A percentile compares a stretch with the other conserved stretches of the same genome.
These are phyloP conservation scores for Agrilus planipennis DNA, from an alignment of 1,140 invertebrate species.

Conservation along the genomic window DNA sequence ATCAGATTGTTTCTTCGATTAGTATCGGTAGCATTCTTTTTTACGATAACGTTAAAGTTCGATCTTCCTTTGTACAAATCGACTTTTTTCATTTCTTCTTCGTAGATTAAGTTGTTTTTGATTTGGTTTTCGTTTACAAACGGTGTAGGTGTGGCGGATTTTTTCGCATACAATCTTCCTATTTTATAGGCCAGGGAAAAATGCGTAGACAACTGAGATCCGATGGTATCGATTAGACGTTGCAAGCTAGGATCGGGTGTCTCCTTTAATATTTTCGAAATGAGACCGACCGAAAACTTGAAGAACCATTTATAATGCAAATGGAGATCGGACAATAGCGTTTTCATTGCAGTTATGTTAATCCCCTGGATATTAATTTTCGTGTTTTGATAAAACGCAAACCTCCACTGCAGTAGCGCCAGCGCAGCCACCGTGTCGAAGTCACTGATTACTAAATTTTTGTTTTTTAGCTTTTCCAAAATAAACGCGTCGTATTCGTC, in stretches of 20 bases:
- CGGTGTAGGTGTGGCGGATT: slow-evolving; percentile 16
- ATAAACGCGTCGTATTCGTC: slow-evolving; percentile 19
- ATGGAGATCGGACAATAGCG: slow-evolving; percentile 35
- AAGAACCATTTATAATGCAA: slow-evolving; percentile 44
- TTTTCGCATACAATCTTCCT: slow-evolving; percentile 22
- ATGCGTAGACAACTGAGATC: slow-evolving; percentile 15
- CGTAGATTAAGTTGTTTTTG: slow-evolving; percentile 5
- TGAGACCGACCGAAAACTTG: slow-evolving; percentile 35
- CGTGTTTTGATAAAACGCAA: slow-evolving; percentile 17
- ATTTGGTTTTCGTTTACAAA: slow-evolving; percentile 10
- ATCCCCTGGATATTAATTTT: not conserved
- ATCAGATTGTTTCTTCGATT: no score
- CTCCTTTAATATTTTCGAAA: slow-evolving; percentile 23
- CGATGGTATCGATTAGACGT: slow-evolving; percentile 16
- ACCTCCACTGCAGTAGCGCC: slow-evolving; percentile 17
- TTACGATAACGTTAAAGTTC: no score
- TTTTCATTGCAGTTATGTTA: slow-evolving; percentile 13
- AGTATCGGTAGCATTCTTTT: no score
- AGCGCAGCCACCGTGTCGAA: slow-evolving; percentile 14
- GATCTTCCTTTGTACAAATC: no score
- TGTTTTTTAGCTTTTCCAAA: slow-evolving; percentile 1
- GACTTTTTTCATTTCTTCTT: slow-evolving; percentile 6
- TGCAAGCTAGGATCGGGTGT: slow-evolving; percentile 9
- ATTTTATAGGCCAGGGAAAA: slow-evolving; percentile 22
- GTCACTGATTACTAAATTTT: slow-evolving; percentile 10